Evolutionary conservation across 1,140 invertebrate genomes (phyloP).

Genomic region (Drosophila mojavensis): DNA sequence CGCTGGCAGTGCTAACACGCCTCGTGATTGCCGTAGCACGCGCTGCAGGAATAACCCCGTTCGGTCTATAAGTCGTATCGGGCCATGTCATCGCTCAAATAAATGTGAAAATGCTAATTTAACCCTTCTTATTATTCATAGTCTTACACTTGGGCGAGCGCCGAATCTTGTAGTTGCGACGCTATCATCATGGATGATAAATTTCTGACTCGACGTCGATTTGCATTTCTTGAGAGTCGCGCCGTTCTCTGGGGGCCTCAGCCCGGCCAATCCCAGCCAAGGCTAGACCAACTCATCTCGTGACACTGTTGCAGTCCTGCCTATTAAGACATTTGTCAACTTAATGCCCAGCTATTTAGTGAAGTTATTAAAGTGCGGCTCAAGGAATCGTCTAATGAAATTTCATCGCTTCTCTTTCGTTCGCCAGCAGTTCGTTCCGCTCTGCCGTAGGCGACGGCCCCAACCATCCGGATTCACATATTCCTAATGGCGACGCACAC

Average conservation of each 20-base stretch:
- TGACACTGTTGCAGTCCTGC: conserved; percentile 47
- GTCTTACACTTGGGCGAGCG: conserved; percentile 73
- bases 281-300: conserved; percentile 38
- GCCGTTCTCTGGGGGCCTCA: conserved; percentile 39
- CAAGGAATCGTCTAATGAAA: conserved; percentile 43
- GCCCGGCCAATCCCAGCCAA: background rate
- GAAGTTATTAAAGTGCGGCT: conserved; percentile 64
- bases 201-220: conserved; percentile 48
- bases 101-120: conserved; percentile 84
- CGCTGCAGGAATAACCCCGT: conserved; percentile 44
- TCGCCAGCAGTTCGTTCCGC: background rate
- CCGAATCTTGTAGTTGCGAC: conserved; percentile 37
- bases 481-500: conserved; percentile 43
- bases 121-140: conserved; percentile 84
- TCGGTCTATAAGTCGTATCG: conserved; percentile 45
- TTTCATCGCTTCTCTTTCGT: conserved; percentile 11
- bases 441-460: background rate
- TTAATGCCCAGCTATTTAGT: conserved; percentile 67
- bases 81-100: conserved; percentile 77
- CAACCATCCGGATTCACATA: background rate
- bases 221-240: conserved; percentile 55
- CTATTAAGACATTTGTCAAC: conserved; percentile 79
- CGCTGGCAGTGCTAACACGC: conserved; percentile 55
- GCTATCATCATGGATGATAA: conserved; percentile 53
- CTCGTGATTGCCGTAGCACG: conserved; percentile 75